Conservation (phyloP, 1,140 invertebrate genomes). For the Pinna nobilis region DNA sequence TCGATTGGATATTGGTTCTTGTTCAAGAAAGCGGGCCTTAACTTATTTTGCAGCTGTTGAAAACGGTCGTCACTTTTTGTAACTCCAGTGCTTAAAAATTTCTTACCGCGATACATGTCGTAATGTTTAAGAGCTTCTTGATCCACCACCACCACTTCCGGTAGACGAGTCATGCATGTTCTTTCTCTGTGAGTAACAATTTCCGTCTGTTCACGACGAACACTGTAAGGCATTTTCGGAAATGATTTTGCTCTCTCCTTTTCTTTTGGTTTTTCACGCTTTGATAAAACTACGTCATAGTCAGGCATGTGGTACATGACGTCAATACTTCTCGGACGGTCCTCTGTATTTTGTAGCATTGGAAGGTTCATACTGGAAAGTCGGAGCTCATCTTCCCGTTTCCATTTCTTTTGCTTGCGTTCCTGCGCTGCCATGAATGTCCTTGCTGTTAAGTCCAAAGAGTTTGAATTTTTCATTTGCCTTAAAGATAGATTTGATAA, state of each 20-base stretch:
- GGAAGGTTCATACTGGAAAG: conserved; percentile 49
- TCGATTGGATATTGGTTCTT: conserved; percentile 44
- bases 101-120: conserved; percentile 50
- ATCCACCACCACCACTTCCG: conserved; percentile 50
- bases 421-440: conserved; percentile 42
- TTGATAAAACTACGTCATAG: conserved; percentile 18
- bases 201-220: conserved; percentile 53
- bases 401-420: conserved; percentile 50
- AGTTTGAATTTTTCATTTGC: conserved; percentile 39
- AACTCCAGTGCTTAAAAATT: conserved; percentile 30
- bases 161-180: conserved; percentile 57
- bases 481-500: conserved; percentile 31
- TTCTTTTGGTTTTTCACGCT: background rate
- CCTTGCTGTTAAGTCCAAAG: conserved; percentile 36
- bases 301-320: conserved; percentile 47
- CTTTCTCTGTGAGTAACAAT: conserved; percentile 52
- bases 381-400: conserved; percentile 43
- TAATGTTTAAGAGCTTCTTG: conserved; percentile 39
- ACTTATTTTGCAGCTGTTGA: conserved; percentile 30
- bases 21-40: conserved; percentile 40
- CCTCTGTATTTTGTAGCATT: conserved; percentile 6
- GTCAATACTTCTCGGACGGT: conserved; percentile 17
- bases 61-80: conserved; percentile 46
- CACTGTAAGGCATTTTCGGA: conserved; percentile 35
- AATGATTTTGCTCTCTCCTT: conserved; percentile 7